Evolutionary conservation across 2,888 invertebrate genomes (phyloP).

Genomic region (Aelia acuminata): DNA sequence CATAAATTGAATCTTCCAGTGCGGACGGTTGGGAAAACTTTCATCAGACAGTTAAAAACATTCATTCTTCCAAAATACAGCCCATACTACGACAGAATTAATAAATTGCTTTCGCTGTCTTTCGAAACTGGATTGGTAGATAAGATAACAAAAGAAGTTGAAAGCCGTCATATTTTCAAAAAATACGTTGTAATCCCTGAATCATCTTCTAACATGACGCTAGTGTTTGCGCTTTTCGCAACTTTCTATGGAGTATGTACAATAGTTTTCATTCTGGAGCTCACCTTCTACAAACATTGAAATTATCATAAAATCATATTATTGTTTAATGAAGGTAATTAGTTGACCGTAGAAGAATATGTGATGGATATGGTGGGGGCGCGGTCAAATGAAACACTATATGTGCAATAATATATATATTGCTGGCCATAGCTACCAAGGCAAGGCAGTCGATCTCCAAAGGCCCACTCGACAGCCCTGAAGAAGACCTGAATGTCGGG

Average conservation of each 20-base stretch:
- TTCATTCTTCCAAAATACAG: slow-evolving; percentile 55
- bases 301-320: neutral
- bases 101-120: neutral
- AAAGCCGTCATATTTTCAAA: neutral
- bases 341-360: too few relatives aligned
- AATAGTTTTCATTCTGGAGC: neutral
- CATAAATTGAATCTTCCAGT: neutral
- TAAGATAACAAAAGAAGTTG: neutral
- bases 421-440: too few relatives aligned
- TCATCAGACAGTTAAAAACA: neutral
- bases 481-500: too few relatives aligned
- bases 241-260: neutral
- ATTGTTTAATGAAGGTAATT: too few relatives aligned
- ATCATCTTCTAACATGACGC: neutral
- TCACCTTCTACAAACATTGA: neutral
- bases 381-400: too few relatives aligned
- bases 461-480: too few relatives aligned
- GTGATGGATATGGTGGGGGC: too few relatives aligned
- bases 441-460: too few relatives aligned
- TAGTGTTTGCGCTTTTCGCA: neutral
- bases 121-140: slow-evolving; percentile 32
- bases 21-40: neutral
- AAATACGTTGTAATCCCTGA: neutral
- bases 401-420: too few relatives aligned
- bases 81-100: neutral